Conservation (phyloP, 2,797 vertebrate species). For the Gymnothorax javanicus region DNA sequence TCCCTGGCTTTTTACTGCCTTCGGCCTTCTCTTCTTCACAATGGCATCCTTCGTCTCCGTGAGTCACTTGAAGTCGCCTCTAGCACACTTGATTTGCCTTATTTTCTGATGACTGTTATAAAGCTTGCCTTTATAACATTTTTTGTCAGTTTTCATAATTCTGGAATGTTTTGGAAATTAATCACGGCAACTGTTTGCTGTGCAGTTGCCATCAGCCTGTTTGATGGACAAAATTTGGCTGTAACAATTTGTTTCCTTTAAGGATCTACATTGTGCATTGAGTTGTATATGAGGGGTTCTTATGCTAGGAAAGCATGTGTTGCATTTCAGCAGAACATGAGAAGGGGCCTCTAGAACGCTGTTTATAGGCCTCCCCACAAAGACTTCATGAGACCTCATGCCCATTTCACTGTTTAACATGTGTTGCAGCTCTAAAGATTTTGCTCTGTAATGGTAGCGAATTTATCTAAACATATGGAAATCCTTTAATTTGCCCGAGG, state of each 20-base stretch:
- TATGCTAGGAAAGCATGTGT: not conserved
- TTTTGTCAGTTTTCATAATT: not conserved
- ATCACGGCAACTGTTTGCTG: not conserved
- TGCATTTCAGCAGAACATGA: not conserved
- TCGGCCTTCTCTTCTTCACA: conserved; percentile 43
- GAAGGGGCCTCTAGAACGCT: not conserved
- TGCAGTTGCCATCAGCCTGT: not conserved
- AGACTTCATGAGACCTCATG: not conserved
- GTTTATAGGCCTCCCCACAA: not conserved
- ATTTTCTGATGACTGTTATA: no score
- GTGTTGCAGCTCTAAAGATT: conserved; percentile 30
- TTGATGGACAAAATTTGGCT: not conserved
- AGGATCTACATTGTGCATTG: not conserved
- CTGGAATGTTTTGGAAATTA: not conserved
- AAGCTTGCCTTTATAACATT: not conserved
- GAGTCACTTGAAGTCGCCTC: conserved; percentile 59
- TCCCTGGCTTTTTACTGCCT: conserved; percentile 9
- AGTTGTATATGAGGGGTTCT: not conserved
- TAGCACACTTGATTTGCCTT: not conserved
- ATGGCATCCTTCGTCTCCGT: conserved; percentile 81
- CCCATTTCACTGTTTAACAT: conserved; percentile 27
- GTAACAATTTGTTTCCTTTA: not conserved
- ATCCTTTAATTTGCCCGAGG: not conserved
- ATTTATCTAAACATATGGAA: conserved; percentile 3
- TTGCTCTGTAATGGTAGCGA: conserved; percentile 25